Conservation (phyloP, 2,113 vertebrate genomes). For the Protobothrops mucrosquamatus region DNA sequence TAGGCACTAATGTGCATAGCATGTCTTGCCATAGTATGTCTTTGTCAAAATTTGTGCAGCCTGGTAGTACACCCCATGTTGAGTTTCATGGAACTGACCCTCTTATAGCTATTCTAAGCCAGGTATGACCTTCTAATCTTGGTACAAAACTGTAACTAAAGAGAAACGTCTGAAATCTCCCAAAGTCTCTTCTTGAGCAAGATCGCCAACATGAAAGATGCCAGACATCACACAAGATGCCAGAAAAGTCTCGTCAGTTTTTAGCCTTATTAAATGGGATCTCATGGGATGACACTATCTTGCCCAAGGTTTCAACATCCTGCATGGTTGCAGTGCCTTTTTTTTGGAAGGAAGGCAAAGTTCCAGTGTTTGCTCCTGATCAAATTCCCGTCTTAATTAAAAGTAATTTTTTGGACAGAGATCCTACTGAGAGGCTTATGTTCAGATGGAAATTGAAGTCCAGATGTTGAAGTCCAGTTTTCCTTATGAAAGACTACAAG, state of each 20-base stretch:
- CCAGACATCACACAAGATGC: background rate
- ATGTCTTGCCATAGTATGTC: background rate
- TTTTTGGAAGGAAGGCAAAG: background rate
- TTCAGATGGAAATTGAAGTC: background rate
- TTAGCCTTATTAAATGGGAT: background rate
- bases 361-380: background rate
- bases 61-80: background rate
- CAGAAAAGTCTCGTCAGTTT: background rate
- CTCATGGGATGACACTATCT: background rate
- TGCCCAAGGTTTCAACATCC: background rate
- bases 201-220: background rate
- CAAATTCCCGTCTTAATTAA: background rate
- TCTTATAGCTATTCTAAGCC: background rate
- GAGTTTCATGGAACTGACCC: background rate
- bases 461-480: background rate
- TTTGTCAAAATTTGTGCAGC: background rate
- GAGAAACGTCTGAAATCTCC: background rate
- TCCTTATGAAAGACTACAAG: background rate
- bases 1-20: background rate
- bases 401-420: background rate
- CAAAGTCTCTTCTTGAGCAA: background rate
- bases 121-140: background rate
- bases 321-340: background rate
- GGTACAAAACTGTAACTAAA: background rate
- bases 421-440: background rate